Conservation (phyloP, 2,797 vertebrate species). For the Peromyscus melanophrys region DNA sequence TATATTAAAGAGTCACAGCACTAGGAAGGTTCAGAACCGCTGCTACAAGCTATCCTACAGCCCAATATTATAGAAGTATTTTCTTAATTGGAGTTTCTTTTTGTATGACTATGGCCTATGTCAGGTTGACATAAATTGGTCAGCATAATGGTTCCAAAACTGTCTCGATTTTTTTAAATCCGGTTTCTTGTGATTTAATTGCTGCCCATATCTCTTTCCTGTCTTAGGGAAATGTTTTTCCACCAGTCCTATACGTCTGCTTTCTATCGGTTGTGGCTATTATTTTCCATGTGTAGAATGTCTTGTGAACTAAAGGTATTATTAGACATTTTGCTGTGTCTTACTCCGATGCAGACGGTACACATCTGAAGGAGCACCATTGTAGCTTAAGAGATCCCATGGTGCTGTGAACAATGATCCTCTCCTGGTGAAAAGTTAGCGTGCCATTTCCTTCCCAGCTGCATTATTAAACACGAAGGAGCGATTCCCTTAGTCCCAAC, state of each 20-base stretch:
- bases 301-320: conserved; percentile 72
- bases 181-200: background rate
- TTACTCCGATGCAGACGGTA: conserved; percentile 80
- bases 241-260: background rate
- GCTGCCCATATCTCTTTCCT: background rate
- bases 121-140: background rate
- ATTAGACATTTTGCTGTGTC: conserved; percentile 81
- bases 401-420: conserved; percentile 70
- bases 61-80: background rate
- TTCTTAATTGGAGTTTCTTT: background rate
- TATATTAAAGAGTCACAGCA: background rate
- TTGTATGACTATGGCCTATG: background rate
- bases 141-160: background rate
- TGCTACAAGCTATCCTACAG: no score
- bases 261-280: conserved; percentile 49
- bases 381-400: conserved; percentile 77
- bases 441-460: conserved; percentile 76
- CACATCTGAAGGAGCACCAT: conserved; percentile 78
- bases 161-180: background rate
- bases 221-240: background rate
- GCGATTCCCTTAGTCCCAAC: conserved; percentile 75
- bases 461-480: conserved; percentile 84
- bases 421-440: conserved; percentile 75
- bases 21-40: background rate
- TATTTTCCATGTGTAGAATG: conserved; percentile 56